phyloP scores from a whole-genome alignment of 1,140 invertebrate species.

The Aphidius gifuensis region DNA sequence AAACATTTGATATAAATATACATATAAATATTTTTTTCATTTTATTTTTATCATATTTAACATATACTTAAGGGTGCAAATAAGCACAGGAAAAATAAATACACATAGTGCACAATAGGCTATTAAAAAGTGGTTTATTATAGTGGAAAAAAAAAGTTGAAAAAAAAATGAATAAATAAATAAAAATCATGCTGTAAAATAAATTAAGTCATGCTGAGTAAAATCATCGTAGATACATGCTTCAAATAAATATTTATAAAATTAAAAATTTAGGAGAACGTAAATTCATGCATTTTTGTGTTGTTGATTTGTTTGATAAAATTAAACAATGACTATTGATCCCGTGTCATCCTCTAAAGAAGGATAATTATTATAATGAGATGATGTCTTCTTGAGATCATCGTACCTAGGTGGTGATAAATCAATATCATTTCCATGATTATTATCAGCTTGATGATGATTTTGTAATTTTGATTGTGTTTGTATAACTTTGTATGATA shows the following conservation, averaged over 20 bases:
- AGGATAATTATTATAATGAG: conserved; percentile 46
- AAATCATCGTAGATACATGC: conserved; percentile 35
- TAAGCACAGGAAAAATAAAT: conserved; percentile 38
- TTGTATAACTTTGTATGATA: conserved; percentile 88
- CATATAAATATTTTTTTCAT: conserved; percentile 1
- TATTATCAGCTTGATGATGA: conserved; percentile 44
- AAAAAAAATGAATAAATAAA: too few relatives aligned
- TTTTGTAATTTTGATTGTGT: conserved; percentile 45
- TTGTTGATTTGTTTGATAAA: conserved; percentile 16
- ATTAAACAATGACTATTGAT: conserved; percentile 55
- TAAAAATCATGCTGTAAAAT: too few relatives aligned
- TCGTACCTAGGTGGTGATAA: conserved; percentile 52
- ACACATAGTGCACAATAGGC: conserved; percentile 48
- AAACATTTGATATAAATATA: too few relatives aligned
- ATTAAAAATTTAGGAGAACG: conserved; percentile 12
- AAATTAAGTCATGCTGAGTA: conserved; percentile 42
- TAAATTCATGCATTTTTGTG: conserved; percentile 33
- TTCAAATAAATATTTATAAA: conserved; percentile 36
- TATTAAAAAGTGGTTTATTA: conserved; percentile 55
- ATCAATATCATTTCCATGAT: conserved; percentile 44
- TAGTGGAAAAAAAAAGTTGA: conserved; percentile 18
- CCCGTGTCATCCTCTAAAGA: conserved; percentile 54
- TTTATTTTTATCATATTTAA: conserved; percentile 25
- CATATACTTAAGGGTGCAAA: conserved; percentile 42
- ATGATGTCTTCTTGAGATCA: conserved; percentile 55